phyloP scores from a whole-genome alignment of 2,888 invertebrate species.

The Drosophila siamana region DNA sequence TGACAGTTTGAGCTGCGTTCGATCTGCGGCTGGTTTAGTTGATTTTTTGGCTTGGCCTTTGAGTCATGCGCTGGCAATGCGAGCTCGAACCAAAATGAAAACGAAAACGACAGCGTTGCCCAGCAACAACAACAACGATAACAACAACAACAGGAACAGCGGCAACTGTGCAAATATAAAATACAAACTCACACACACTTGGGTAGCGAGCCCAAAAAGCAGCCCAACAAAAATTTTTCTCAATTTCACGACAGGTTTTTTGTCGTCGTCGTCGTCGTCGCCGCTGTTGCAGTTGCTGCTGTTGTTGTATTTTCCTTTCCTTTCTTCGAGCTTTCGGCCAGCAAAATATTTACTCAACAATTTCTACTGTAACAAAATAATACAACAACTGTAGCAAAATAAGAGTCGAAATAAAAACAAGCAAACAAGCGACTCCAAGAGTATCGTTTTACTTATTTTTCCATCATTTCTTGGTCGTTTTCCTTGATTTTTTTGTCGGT shows the following conservation, averaged over 20 bases:
- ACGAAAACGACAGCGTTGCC: constrained; percentile 64
- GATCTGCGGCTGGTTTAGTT: constrained; percentile 4
- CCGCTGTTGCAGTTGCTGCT: constrained; percentile 25
- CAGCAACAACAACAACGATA: constrained; percentile 38
- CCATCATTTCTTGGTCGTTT: constrained; percentile 15
- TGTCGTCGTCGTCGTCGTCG: constrained; percentile 1
- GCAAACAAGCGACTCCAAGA: constrained; percentile 17
- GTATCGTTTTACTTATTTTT: constrained; percentile 25
- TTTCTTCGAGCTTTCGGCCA: constrained; percentile 37
- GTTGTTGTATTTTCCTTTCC: constrained; percentile 49
- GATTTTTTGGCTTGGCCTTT: constrained; percentile 46
- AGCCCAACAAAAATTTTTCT: constrained; percentile 57
- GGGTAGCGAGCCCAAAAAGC: constrained; percentile 25
- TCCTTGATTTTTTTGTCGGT: constrained; percentile 15
- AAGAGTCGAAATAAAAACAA: constrained; percentile 18
- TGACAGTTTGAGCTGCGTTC: background rate
- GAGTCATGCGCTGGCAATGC: constrained; percentile 63
- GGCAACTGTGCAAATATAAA: constrained; percentile 71
- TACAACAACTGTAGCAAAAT: constrained; percentile 31
- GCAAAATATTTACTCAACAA: constrained; percentile 77
- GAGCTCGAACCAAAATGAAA: constrained; percentile 57
- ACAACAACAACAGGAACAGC: constrained; percentile 37
- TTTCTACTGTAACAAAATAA: constrained; percentile 72
- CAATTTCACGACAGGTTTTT: constrained; percentile 75
- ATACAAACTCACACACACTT: constrained; percentile 2